Percentiles rank a stretch among this genome's conserved stretches.
These are phyloP conservation scores for Sitophilus oryzae DNA, from an alignment of 1,140 invertebrate genomes.

Conservation along the genomic window DNA sequence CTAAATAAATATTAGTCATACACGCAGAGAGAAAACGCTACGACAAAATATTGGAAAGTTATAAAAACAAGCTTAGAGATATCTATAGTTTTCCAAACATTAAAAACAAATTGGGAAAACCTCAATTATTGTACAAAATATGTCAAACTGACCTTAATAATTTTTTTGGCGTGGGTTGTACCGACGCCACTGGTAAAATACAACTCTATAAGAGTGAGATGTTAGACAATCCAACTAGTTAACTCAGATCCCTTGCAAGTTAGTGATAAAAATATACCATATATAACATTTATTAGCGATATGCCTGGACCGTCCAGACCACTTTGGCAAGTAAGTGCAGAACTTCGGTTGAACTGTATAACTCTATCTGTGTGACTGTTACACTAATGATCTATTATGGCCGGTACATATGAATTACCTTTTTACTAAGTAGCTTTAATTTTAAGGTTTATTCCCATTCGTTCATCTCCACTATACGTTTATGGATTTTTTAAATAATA, in stretches of 20 bases:
- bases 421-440: background rate
- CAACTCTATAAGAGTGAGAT: conserved; percentile 36
- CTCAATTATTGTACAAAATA: background rate
- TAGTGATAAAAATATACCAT: conserved; percentile 20
- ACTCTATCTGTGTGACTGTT: background rate
- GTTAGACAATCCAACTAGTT: conserved; percentile 32
- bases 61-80: too few relatives aligned
- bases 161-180: conserved; percentile 24
- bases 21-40: too few relatives aligned
- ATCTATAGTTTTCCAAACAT: background rate
- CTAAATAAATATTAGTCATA: too few relatives aligned
- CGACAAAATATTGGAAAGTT: too few relatives aligned
- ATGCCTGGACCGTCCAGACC: conserved; percentile 44
- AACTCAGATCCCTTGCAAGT: conserved; percentile 24
- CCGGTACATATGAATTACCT: background rate
- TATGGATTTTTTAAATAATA: background rate
- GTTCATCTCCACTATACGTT: background rate
- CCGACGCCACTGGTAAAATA: conserved; percentile 36
- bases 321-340: conserved; percentile 41
- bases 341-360: background rate
- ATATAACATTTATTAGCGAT: conserved; percentile 19
- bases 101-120: background rate
- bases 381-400: background rate
- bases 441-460: background rate
- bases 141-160: background rate